These are phyloP conservation scores for Apis mellifera DNA, from an alignment of 1,140 invertebrate species.

Conservation along the genomic window DNA sequence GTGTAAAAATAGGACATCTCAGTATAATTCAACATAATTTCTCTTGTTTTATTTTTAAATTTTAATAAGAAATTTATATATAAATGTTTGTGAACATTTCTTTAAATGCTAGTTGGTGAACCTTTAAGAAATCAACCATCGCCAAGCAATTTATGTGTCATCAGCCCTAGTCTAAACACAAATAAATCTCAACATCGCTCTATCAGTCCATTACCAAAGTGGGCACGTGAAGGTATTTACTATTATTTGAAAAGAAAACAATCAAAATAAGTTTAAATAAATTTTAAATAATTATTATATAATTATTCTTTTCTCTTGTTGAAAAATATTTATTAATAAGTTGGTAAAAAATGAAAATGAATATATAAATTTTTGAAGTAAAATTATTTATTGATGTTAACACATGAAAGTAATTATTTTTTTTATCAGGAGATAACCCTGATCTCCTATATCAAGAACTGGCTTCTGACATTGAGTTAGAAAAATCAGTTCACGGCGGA, in stretches of 20 bases:
- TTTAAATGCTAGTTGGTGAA: constrained; percentile 80
- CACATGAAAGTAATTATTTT: constrained; percentile 55
- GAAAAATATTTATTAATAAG: not conserved
- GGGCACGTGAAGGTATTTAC: constrained; percentile 82
- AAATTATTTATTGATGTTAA: not conserved
- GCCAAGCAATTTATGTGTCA: constrained; percentile 77
- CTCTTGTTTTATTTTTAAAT: constrained; percentile 7
- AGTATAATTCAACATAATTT: not conserved
- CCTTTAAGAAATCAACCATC: constrained; percentile 82
- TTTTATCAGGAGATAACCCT: constrained; percentile 82
- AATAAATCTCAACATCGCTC: constrained; percentile 75
- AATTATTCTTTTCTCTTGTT: not conserved
- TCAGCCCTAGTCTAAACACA: constrained; percentile 74
- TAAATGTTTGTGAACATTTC: constrained; percentile 34
- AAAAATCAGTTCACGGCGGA: constrained; percentile 72
- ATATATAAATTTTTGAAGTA: not conserved
- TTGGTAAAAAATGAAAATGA: not conserved
- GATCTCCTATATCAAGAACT: constrained; percentile 83
- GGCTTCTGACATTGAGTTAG: constrained; percentile 78
- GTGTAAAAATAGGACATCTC: not conserved
- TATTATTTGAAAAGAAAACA: constrained; percentile 32
- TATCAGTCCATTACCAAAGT: constrained; percentile 83
- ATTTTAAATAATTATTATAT: too few species aligned
- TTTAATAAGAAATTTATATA: constrained; percentile 2
- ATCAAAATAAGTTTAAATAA: not conserved